Base-by-base conservation (phyloP, 2,113 vertebrate genomes). In the Lathamus discolor region DNA sequence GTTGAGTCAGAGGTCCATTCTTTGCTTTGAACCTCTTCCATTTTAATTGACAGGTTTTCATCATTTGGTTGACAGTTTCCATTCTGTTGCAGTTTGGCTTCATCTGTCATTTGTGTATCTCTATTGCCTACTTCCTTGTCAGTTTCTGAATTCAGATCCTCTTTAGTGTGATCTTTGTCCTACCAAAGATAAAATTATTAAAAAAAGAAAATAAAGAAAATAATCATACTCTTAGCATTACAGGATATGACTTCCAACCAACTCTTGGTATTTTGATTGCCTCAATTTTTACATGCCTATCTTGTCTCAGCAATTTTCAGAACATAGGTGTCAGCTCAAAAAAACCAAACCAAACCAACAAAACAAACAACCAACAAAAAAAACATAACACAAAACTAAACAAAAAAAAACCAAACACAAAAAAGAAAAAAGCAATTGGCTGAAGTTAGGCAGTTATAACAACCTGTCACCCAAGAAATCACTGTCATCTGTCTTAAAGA, bases 51-150 rank as follows among this genome's bases (percentile, higher is more conserved):
- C 54, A 97, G 93, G 48, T 95, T 97, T 81, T 98, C 96, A 11
- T 98, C 97, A 81, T 97, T 98, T 54, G 96, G 96, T 90, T 96
- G 98, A 97, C 98, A 99, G 97, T 98, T 99, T 83, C 99, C 99
- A 76, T 99, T 99, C 74, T 99, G 98, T 62, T 98, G 98, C 31
- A 97, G 92, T 85, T 96, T 95, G 82, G 90, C 91, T 95, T 98
- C 92, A 68, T 95, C 97, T 90, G 74, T 93, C 98, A 98, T 94
- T 97, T 98, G 41, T 2, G 97, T 92, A 33, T 97, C 96, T 10
- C 98, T 98, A 57, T 90, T 97, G 54, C 97, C 96, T 54, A 67
- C 83, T 74, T 97, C 98, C 91, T 98, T 97, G 83, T 97, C 96
- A 25, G 96, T 98, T 52, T 95, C 97, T 43, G 92, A 96, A 97